Percentiles rank a stretch among this genome's conserved stretches.
Conservation (phyloP, 2,797 vertebrate species). For the Emys orbicularis region DNA sequence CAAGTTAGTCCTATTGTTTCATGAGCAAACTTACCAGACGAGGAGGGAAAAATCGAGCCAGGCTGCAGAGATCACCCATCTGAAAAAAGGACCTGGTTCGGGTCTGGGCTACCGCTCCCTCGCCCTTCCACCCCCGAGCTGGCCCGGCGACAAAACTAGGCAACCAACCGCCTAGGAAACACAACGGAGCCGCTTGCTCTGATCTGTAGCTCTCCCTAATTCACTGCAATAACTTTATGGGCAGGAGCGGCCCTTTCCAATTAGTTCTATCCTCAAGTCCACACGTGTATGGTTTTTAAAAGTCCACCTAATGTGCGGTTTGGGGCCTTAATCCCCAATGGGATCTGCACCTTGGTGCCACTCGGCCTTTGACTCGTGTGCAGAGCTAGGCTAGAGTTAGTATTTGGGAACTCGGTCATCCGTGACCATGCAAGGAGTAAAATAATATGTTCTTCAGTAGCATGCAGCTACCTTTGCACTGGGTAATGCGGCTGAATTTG, state of each 20-base stretch:
- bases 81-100: not conserved
- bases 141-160: not conserved
- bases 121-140: not conserved
- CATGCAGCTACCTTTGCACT: conserved; percentile 41
- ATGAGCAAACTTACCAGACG: not conserved
- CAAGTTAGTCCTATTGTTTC: not conserved
- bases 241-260: not conserved
- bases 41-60: too few species aligned
- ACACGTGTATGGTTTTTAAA: not conserved
- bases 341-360: not conserved
- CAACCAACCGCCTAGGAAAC: not conserved
- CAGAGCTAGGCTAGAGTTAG: not conserved
- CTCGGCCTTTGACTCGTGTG: not conserved
- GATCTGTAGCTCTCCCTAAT: not conserved
- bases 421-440: not conserved
- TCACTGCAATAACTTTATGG: not conserved
- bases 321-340: not conserved
- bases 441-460: not conserved
- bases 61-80: not conserved
- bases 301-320: not conserved
- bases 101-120: not conserved
- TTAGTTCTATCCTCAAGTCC: not conserved
- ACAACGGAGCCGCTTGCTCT: not conserved
- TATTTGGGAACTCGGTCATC: not conserved
- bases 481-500: conserved; percentile 48